Percentiles rank a stretch among this genome's conserved stretches.
phyloP scores from a whole-genome alignment of 2,113 vertebrate genomes.

The Cavia aperea region DNA sequence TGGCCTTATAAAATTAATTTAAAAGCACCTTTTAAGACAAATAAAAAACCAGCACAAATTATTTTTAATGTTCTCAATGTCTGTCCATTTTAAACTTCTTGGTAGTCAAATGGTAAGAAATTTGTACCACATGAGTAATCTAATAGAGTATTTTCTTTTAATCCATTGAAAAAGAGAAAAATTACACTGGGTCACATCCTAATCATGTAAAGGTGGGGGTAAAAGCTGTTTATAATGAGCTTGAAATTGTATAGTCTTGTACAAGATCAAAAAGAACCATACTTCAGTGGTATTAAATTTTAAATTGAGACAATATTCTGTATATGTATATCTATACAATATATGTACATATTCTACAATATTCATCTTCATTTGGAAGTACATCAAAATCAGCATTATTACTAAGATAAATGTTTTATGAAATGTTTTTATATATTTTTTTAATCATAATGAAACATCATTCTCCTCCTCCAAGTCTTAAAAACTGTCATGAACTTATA shows the following conservation, averaged over 20 bases:
- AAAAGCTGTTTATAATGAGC: neutral
- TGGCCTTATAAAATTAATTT: neutral
- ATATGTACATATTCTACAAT: neutral
- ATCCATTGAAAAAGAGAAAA: neutral
- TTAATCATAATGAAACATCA: conserved; percentile 12
- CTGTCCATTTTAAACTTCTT: neutral
- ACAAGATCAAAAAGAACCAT: neutral
- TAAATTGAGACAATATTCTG: neutral
- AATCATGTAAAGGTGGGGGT: neutral
- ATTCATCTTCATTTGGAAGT: neutral
- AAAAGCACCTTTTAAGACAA: neutral
- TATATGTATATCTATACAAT: neutral
- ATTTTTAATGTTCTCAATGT: neutral
- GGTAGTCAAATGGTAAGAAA: neutral
- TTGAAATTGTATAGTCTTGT: neutral
- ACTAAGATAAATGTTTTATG: neutral
- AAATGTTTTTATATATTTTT: neutral
- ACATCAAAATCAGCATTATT: neutral
- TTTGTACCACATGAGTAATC: neutral
- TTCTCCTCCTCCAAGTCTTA: neutral
- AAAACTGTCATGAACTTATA: neutral
- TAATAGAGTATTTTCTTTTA: neutral
- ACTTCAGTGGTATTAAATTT: neutral
- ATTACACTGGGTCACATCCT: neutral
- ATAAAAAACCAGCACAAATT: neutral